phyloP scores from a whole-genome alignment of 35 echinoderm and acorn worm species.

The Heliocidaris tuberculata region DNA sequence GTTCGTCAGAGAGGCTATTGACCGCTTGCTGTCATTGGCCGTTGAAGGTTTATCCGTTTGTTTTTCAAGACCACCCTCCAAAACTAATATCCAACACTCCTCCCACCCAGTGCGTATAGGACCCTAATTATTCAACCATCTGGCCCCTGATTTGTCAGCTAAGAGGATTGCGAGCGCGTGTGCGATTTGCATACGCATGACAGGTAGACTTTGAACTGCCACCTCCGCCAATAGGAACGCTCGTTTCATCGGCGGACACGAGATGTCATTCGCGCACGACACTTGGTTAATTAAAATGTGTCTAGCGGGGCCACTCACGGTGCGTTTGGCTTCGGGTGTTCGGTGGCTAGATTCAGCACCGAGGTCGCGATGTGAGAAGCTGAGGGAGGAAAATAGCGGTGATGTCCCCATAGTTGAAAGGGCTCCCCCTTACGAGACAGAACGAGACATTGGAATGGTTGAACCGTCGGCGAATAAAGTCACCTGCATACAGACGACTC shows the following conservation, averaged over 20 bases:
- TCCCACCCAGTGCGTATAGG: conserved; percentile 19
- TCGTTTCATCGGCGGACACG: conserved; percentile 26
- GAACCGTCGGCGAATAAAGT: not conserved
- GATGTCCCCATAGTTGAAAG: conserved; percentile 46
- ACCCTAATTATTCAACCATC: conserved; percentile 47
- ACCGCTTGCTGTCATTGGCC: conserved; percentile 32
- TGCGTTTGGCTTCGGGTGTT: conserved; percentile 34
- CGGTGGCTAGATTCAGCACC: not conserved
- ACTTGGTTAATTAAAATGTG: conserved; percentile 55
- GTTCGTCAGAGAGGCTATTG: not conserved
- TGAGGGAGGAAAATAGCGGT: conserved; percentile 4
- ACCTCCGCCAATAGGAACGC: conserved; percentile 25
- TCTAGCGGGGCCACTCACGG: conserved; percentile 47
- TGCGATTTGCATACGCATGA: conserved; percentile 50
- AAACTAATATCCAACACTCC: conserved; percentile 41
- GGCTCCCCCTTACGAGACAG: conserved; percentile 40
- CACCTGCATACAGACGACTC: not conserved
- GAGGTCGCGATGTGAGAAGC: not conserved
- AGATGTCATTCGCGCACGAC: conserved; percentile 43
- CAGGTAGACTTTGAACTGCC: conserved; percentile 40
- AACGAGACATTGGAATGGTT: not conserved
- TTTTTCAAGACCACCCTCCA: conserved; percentile 47
- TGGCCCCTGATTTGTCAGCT: conserved; percentile 35
- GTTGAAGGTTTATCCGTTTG: not conserved
- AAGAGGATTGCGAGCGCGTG: conserved; percentile 14